Conservation (phyloP, 2,797 vertebrate species). For the Leptodactylus fallax region DNA sequence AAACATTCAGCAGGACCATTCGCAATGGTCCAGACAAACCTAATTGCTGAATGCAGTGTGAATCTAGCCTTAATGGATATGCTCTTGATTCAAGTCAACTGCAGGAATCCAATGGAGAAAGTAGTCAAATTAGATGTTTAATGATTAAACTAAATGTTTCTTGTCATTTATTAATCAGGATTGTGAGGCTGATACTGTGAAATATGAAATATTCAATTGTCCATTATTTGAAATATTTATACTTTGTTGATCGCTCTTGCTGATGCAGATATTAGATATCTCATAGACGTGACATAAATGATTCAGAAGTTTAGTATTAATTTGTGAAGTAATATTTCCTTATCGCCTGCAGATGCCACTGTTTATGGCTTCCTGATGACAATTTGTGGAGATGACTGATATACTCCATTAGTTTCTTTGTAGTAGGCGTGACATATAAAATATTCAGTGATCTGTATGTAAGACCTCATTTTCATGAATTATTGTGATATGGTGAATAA, state of each 20-base stretch:
- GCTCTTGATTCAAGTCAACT: neutral
- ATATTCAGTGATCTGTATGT: neutral
- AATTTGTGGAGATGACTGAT: neutral
- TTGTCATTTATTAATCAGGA: neutral
- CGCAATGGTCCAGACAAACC: neutral
- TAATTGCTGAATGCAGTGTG: neutral
- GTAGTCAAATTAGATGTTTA: neutral
- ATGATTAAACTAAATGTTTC: conserved; percentile 22
- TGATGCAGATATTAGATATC: neutral
- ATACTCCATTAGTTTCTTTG: neutral
- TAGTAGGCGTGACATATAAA: neutral
- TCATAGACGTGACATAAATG: neutral
- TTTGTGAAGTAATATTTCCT: conserved; percentile 1
- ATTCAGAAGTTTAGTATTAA: conserved; percentile 2
- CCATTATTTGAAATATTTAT: neutral
- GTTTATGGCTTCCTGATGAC: neutral
- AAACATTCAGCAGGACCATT: too few relatives aligned
- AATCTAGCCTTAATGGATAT: neutral
- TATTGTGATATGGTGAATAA: neutral
- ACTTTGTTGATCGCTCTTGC: conserved; percentile 5
- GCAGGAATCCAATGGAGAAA: neutral
- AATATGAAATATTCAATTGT: neutral
- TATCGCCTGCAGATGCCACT: neutral
- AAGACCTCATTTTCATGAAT: neutral
- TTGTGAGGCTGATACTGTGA: neutral